phyloP scores from a whole-genome alignment of 2,113 vertebrate genomes.

The Tursiops truncatus region DNA sequence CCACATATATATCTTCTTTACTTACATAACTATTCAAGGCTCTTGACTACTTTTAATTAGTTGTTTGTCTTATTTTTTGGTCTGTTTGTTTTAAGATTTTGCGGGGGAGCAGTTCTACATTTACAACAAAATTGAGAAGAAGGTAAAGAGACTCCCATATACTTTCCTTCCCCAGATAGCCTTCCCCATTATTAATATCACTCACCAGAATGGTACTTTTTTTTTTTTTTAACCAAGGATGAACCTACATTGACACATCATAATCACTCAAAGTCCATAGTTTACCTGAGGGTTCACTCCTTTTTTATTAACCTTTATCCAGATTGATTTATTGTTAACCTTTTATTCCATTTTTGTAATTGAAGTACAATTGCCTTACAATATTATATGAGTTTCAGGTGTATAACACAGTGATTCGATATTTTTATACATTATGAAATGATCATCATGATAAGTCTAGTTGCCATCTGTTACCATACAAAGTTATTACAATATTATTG shows the following conservation, averaged over 20 bases:
- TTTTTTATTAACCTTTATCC: background rate
- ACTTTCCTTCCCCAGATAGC: background rate
- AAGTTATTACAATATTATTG: background rate
- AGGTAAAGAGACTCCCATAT: background rate
- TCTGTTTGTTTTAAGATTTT: background rate
- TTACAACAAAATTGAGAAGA: background rate
- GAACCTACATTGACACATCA: background rate
- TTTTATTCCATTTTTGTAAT: background rate
- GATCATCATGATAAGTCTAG: background rate
- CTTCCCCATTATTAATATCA: background rate
- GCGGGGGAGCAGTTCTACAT: background rate
- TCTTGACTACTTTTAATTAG: background rate
- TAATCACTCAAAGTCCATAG: background rate
- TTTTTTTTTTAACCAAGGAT: background rate
- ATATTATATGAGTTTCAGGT: background rate
- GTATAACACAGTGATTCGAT: background rate
- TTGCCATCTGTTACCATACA: background rate
- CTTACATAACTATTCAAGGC: background rate
- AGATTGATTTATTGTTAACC: background rate
- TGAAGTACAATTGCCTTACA: background rate
- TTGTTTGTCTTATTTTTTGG: background rate
- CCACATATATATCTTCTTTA: background rate
- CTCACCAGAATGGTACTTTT: background rate
- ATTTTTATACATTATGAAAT: background rate
- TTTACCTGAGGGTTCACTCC: background rate